These are phyloP conservation scores for Rhombomys opimus DNA, from an alignment of 2,113 vertebrate species.

Conservation along the genomic window DNA sequence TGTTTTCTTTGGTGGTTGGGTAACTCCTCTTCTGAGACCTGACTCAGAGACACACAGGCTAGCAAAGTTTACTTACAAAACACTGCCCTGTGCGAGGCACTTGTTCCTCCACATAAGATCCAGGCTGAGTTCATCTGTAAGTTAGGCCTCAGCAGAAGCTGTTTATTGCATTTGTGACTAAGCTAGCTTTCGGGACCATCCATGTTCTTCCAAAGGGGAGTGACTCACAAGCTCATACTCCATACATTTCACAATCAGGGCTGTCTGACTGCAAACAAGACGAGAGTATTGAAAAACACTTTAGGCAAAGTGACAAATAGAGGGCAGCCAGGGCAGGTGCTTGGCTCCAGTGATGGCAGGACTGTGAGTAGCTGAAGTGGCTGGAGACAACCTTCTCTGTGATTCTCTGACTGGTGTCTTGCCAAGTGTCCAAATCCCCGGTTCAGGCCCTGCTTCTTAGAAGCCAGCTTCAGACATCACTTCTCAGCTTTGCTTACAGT, in stretches of 20 bases:
- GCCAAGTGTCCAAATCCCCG: background rate
- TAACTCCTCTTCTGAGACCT: background rate
- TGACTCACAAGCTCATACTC: background rate
- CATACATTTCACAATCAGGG: background rate
- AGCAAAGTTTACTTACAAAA: slow-evolving; percentile 3
- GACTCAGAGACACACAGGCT: slow-evolving; percentile 8
- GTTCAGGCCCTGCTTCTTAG: background rate
- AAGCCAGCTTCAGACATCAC: background rate
- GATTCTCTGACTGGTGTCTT: background rate
- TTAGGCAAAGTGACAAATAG: background rate
- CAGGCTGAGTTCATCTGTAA: background rate
- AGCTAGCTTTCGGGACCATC: background rate
- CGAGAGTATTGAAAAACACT: background rate
- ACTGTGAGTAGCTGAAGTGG: background rate
- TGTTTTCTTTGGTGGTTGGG: background rate
- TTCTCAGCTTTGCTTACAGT: slow-evolving; percentile 2
- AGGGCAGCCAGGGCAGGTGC: too few relatives aligned
- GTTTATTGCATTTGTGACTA: background rate
- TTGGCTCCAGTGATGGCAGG: background rate
- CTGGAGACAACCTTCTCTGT: background rate
- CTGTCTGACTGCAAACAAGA: background rate
- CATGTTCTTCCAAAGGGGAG: background rate
- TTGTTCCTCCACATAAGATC: background rate
- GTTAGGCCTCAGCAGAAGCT: background rate
- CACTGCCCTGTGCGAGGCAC: background rate